Conservation (phyloP, 2,888 invertebrate species). For the Cyclophora albipunctata region DNA sequence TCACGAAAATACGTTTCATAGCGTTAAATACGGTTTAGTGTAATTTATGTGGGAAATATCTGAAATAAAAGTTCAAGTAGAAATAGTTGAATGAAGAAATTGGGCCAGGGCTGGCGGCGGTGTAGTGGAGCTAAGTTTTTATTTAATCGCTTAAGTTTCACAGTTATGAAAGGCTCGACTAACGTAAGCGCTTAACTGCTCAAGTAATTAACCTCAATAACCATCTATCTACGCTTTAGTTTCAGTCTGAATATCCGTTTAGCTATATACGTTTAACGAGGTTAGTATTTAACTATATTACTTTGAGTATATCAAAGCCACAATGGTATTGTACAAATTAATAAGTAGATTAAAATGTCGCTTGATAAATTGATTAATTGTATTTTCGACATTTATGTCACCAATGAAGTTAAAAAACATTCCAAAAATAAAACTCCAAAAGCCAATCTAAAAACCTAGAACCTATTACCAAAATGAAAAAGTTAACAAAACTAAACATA, state of each 20-base stretch:
- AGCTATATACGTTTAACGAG: neutral
- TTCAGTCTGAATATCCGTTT: neutral
- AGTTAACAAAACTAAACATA: neutral
- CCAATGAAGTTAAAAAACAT: too few relatives aligned
- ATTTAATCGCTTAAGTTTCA: conserved; percentile 7
- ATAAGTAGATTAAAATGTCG: too few relatives aligned
- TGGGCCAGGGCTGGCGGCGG: conserved; percentile 11
- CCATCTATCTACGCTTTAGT: neutral
- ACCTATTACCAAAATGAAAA: too few relatives aligned
- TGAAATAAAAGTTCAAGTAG: conserved; percentile 18
- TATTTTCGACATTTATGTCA: too few relatives aligned
- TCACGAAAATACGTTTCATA: too few relatives aligned
- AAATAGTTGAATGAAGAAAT: conserved; percentile 13
- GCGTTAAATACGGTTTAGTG: neutral
- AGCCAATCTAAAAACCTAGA: too few relatives aligned
- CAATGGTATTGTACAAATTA: too few relatives aligned
- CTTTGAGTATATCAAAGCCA: too few relatives aligned
- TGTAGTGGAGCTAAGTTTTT: conserved; percentile 5
- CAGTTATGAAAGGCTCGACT: conserved; percentile 4
- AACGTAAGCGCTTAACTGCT: conserved; percentile 1
- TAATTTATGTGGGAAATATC: conserved; percentile 15
- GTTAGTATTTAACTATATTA: too few relatives aligned
- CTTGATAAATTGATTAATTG: too few relatives aligned
- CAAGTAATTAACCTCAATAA: conserved; percentile 1
- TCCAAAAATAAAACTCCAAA: too few relatives aligned